These are phyloP conservation scores for Protosalanx chinensis DNA, from an alignment of 2,797 vertebrate species.

Conservation along the genomic window DNA sequence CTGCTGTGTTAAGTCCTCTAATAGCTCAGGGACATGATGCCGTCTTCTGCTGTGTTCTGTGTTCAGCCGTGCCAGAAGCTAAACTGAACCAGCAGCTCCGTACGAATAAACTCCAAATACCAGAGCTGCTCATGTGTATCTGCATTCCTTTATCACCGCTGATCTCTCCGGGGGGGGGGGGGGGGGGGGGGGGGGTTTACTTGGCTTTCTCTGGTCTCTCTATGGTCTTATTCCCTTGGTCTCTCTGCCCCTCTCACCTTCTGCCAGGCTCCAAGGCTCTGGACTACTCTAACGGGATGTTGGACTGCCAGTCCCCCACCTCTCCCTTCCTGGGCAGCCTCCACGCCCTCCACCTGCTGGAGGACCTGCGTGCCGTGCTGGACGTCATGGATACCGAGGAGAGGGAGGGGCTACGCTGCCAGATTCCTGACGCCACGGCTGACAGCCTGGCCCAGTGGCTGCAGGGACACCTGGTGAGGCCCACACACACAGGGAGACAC, in stretches of 20 bases:
- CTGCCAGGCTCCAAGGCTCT: constrained; percentile 89
- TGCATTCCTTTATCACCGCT: background rate
- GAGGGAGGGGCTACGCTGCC: constrained; percentile 88
- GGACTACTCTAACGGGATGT: constrained; percentile 94
- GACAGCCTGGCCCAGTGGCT: constrained; percentile 89
- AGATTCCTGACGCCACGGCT: constrained; percentile 89
- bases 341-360: constrained; percentile 88
- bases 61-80: background rate
- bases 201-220: background rate
- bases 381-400: constrained; percentile 94
- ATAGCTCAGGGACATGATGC: background rate
- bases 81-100: background rate
- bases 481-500: background rate
- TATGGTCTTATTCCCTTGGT: background rate
- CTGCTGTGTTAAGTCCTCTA: background rate
- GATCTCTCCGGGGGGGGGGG: background rate
- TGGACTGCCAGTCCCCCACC: constrained; percentile 96
- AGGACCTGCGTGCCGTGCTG: constrained; percentile 87
- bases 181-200: no score
- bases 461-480: constrained; percentile 85
- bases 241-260: background rate
- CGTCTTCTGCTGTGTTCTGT: background rate
- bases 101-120: background rate
- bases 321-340: constrained; percentile 93
- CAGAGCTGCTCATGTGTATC: constrained; percentile 6